Evolutionary conservation across 1,140 invertebrate genomes (phyloP).

Genomic region (Caenorhabditis brenneri): DNA sequence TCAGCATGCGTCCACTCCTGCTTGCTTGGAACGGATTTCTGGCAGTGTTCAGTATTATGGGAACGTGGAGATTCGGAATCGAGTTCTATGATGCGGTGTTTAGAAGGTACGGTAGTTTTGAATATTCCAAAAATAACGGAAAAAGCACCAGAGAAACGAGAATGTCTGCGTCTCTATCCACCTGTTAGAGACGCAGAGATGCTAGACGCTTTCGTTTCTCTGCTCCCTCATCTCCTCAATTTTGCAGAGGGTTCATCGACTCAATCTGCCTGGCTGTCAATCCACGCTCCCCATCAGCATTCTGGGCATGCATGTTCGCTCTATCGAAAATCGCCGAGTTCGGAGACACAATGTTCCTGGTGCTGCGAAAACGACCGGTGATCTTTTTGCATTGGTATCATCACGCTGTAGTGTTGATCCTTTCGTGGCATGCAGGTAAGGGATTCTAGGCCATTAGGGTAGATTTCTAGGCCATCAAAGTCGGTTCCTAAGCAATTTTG

Average conservation of each 20-base stretch:
- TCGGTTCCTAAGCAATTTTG: too few relatives aligned
- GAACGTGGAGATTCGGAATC: slow-evolving; percentile 83
- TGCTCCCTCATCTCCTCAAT: background rate
- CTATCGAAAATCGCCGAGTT: slow-evolving; percentile 92
- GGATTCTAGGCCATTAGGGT: too few relatives aligned
- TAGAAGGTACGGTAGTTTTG: slow-evolving; percentile 40
- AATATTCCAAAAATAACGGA: background rate
- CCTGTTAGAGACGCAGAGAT: too few relatives aligned
- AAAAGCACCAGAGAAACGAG: too few relatives aligned
- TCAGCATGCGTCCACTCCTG: slow-evolving; percentile 84
- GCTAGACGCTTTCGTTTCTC: too few relatives aligned
- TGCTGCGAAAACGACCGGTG: slow-evolving; percentile 89
- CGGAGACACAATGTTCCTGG: slow-evolving; percentile 95
- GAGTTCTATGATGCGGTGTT: slow-evolving; percentile 50
- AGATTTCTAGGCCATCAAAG: too few relatives aligned
- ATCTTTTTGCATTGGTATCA: slow-evolving; percentile 93
- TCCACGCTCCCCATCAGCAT: slow-evolving; percentile 82
- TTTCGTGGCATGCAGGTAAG: slow-evolving; percentile 93
- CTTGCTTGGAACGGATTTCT: slow-evolving; percentile 88
- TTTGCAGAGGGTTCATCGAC: slow-evolving; percentile 77
- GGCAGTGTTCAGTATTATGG: slow-evolving; percentile 91
- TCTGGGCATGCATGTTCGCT: slow-evolving; percentile 85
- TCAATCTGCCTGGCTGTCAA: slow-evolving; percentile 91
- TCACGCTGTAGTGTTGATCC: slow-evolving; percentile 80
- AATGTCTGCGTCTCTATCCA: too few relatives aligned